Conservation (phyloP, 2,888 invertebrate species). For the Microplitis manilae region DNA sequence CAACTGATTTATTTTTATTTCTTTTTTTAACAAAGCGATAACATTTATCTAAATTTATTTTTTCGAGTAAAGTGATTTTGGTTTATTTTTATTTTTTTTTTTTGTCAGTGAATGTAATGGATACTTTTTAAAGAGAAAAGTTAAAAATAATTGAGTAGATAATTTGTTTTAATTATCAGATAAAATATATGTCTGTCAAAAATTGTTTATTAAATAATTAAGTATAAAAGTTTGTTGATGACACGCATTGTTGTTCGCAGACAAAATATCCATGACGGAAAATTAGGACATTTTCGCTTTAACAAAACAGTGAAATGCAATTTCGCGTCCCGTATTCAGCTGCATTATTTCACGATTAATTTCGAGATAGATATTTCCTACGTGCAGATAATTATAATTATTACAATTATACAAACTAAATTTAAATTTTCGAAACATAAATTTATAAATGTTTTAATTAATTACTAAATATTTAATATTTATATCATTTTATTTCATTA, state of each 20-base stretch:
- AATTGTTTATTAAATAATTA: not conserved
- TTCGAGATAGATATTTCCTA: conserved; percentile 1
- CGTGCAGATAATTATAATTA: conserved; percentile 1
- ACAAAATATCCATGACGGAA: not conserved
- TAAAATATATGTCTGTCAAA: not conserved
- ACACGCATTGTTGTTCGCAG: not conserved
- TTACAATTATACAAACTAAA: not conserved
- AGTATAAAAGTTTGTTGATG: not conserved
- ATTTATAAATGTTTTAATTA: not conserved
- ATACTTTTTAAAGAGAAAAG: no score
- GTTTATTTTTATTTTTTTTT: no score
- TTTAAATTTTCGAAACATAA: not conserved
- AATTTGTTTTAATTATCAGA: no score
- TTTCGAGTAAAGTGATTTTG: no score
- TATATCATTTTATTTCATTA: not conserved
- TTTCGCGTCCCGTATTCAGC: not conserved
- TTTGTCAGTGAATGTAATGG: no score
- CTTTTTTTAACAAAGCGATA: no score
- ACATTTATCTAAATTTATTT: no score
- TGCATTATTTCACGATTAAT: not conserved
- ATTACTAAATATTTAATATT: not conserved
- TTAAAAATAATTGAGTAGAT: no score
- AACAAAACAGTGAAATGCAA: not conserved
- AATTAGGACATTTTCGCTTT: not conserved
- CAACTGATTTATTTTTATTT: no score